Percentiles rank a stretch among this genome's conserved stretches.
These are phyloP conservation scores for Chiloscyllium punctatum DNA, from an alignment of 2,797 vertebrate genomes.

Conservation along the genomic window DNA sequence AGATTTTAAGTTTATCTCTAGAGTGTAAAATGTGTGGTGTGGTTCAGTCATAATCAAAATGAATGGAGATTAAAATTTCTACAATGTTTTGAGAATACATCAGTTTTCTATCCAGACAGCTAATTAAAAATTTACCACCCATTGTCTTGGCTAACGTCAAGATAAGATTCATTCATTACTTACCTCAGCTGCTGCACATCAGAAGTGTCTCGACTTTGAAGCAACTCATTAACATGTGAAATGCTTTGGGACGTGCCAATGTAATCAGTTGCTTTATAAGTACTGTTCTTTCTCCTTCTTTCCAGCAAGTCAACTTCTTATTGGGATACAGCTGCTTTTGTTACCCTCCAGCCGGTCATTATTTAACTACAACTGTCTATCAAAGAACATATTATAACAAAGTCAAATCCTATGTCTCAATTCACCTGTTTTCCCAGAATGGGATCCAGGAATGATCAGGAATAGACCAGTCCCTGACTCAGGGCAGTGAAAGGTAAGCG, in stretches of 20 bases:
- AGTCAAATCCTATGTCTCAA: neutral
- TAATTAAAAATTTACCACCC: neutral
- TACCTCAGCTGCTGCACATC: neutral
- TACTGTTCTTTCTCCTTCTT: neutral
- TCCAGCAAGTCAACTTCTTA: neutral
- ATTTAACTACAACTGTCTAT: neutral
- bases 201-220: neutral
- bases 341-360: too few species aligned
- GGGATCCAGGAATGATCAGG: neutral
- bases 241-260: neutral
- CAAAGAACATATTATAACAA: too few species aligned
- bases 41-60: neutral
- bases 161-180: neutral
- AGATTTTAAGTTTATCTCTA: neutral
- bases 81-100: neutral
- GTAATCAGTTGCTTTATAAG: neutral
- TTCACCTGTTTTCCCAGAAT: neutral
- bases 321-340: too few species aligned
- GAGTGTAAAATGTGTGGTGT: neutral
- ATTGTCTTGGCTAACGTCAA: too few species aligned
- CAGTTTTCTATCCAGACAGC: neutral
- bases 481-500: neutral
- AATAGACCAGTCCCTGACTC: neutral
- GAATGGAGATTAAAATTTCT: neutral
- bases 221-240: neutral